Conservation (phyloP, 2,113 vertebrate genomes). For the Megaceryle torquata region DNA sequence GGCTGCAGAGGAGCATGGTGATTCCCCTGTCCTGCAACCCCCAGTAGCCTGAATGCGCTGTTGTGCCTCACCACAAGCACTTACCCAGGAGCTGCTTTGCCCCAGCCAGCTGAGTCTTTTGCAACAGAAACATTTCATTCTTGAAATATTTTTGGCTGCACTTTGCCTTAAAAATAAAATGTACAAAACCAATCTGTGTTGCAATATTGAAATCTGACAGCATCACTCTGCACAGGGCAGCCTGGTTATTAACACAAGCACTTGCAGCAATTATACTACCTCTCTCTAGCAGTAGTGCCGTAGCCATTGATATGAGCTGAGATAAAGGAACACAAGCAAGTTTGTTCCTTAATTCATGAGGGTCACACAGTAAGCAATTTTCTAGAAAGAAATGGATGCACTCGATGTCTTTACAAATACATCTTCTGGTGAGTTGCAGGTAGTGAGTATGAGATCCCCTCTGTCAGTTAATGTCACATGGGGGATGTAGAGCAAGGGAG, state of each 20-base stretch:
- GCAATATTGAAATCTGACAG: slow-evolving; percentile 18
- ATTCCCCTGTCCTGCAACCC: not conserved
- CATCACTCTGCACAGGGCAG: not conserved
- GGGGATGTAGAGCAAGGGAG: not conserved
- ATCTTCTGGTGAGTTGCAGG: not conserved
- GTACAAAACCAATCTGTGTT: slow-evolving; percentile 20
- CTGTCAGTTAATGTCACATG: not conserved
- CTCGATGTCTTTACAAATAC: not conserved
- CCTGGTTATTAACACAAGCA: not conserved
- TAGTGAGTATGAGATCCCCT: not conserved
- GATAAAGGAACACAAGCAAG: not conserved
- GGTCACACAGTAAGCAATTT: not conserved
- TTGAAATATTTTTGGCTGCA: slow-evolving; percentile 13
- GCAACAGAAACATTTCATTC: not conserved
- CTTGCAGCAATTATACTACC: not conserved
- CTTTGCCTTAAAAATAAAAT: slow-evolving; percentile 40
- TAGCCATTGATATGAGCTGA: not conserved
- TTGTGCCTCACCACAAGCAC: rapidly evolving
- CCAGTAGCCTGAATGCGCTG: not conserved
- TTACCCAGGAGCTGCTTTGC: not conserved
- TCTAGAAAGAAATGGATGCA: not conserved
- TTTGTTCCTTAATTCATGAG: not conserved
- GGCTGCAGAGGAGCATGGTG: not conserved
- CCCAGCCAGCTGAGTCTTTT: not conserved
- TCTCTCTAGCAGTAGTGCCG: not conserved